Evolutionary conservation across 2,797 vertebrate species (phyloP).

Genomic region (Enteromius radiatus): DNA sequence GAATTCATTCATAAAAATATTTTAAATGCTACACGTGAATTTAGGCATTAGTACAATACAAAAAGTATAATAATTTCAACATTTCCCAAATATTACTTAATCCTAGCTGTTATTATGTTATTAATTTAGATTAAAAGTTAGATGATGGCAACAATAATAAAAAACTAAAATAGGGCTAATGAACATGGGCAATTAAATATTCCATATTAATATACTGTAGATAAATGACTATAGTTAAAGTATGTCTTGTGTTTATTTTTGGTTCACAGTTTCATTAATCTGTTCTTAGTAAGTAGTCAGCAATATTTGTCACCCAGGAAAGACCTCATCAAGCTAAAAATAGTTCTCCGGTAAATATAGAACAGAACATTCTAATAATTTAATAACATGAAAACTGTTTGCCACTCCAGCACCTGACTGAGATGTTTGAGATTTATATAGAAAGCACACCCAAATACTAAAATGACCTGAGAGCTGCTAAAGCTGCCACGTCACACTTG

Average conservation of each 20-base stretch:
- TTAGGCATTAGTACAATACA: background rate
- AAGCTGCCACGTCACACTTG: constrained; percentile 19
- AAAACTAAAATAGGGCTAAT: background rate
- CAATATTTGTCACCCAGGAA: background rate
- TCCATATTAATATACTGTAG: background rate
- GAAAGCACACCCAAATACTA: constrained; percentile 15
- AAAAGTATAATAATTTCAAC: background rate
- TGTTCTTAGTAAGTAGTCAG: background rate
- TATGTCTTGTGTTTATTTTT: background rate
- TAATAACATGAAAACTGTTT: background rate
- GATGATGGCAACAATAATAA: background rate
- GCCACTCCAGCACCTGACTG: constrained; percentile 22
- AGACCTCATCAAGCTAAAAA: background rate
- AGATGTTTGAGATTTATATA: background rate
- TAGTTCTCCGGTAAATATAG: constrained; percentile 14
- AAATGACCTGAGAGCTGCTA: constrained; percentile 16
- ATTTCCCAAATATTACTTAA: background rate
- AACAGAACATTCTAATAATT: constrained; percentile 2
- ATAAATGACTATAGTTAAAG: background rate
- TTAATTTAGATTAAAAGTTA: background rate
- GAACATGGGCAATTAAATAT: background rate
- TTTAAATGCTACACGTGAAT: background rate
- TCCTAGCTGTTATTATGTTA: background rate
- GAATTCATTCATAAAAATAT: no score
- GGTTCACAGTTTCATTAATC: background rate